These are phyloP conservation scores for Tiliacea aurago DNA, from an alignment of 2,888 invertebrate species.

Conservation along the genomic window DNA sequence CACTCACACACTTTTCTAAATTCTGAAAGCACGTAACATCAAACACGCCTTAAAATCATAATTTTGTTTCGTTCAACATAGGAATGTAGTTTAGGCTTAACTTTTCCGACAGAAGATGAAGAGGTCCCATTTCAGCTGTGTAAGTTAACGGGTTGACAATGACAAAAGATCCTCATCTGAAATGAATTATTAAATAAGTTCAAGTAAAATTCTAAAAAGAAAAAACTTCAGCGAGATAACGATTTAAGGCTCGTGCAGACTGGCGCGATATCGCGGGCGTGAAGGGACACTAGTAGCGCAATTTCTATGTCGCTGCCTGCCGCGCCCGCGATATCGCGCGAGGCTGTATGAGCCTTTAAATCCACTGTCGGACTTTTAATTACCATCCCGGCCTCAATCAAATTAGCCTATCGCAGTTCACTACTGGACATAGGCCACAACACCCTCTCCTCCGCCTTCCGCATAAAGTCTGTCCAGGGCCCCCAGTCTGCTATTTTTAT, in stretches of 20 bases:
- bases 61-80: neutral
- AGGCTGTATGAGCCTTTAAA: no score
- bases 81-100: neutral
- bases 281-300: no score
- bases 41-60: neutral
- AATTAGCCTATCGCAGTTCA: no score
- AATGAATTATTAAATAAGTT: neutral
- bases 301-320: no score
- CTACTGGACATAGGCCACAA: no score
- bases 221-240: slow-evolving; percentile 27
- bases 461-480: no score
- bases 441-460: no score
- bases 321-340: no score
- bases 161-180: neutral
- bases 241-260: slow-evolving; percentile 56
- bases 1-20: no score
- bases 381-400: slow-evolving; percentile 39
- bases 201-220: slow-evolving; percentile 25
- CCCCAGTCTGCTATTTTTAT: no score
- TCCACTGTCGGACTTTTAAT: slow-evolving; percentile 58
- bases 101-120: neutral
- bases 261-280: no score
- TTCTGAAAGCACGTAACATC: neutral
- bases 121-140: neutral
- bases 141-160: neutral